Evolutionary conservation across 2,797 vertebrate genomes (phyloP), one percentile per base, ranked within the genome.

Genomic region (Macroramphosus scolopax): DNA sequence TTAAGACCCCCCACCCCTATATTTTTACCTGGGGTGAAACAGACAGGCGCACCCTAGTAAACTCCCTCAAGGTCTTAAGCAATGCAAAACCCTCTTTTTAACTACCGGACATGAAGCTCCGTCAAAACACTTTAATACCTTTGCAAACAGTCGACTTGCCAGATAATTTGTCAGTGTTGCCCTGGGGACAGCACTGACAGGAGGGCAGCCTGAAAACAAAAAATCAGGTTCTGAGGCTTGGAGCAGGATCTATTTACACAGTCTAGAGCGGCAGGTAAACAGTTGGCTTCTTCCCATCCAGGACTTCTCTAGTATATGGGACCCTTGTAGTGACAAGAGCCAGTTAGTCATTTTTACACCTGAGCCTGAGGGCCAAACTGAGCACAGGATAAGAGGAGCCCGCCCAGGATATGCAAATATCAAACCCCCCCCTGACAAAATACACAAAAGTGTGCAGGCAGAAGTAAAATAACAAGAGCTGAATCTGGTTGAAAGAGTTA

Each of bases 331-430:
- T 60, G 42, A 50, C 47, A 29, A 43, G 40, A 52, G 33, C 10
- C 30, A 68, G 44, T 75, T 59, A 81, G 59, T 79, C 78, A 82
- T 77, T 24, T 35, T 28, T 45, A 78, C 71, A 61, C 73, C 60
- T 72, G 78, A 36, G 79, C 82, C 86, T 28, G 3, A 64, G 69
- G 82, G 65, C 63, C 36, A 50, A 83, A 84, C 75, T 71, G 77
- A 81, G 75, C 59, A 32, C 55, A 51, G 56, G 68, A 72, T 74
- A 58, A 72, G 48, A 61, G 63, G 75, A 80, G 51, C 59, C 34
- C 51, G 36, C 72, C 81, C 79, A 85, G 85, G 84, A 87, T 87
- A 84, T 87, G 84, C 84, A 88, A 88, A 88, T 84, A 70, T 7
- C 8, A 32, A 22, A 32, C 42, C 48, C 10, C 15, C 39, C 12